phyloP scores from a whole-genome alignment of 2,888 invertebrate genomes.

The Spodoptera picta region DNA sequence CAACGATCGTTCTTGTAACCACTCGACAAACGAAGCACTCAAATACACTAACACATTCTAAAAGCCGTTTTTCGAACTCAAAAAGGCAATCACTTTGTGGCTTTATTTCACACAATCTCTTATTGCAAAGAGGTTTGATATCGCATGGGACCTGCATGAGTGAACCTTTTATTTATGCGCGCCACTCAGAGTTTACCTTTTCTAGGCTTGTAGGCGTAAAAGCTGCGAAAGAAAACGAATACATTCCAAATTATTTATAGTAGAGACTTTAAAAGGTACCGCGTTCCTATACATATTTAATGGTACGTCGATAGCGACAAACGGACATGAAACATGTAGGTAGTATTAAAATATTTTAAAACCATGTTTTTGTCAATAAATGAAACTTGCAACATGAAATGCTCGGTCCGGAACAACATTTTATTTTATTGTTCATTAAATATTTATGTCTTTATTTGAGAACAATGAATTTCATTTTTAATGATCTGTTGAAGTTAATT shows the following conservation, averaged over 20 bases:
- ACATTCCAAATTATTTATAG: slow-evolving; percentile 42
- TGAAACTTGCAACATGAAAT: slow-evolving; percentile 30
- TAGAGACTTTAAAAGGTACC: slow-evolving; percentile 43
- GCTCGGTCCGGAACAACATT: slow-evolving; percentile 20
- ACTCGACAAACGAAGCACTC: too few species aligned
- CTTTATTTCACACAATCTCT: too few species aligned
- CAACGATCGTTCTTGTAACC: too few species aligned
- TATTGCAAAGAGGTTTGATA: background rate
- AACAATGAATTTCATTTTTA: slow-evolving; percentile 10
- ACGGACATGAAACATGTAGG: slow-evolving; percentile 42
- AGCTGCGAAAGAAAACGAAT: slow-evolving; percentile 23
- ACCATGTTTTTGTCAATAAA: slow-evolving; percentile 27
- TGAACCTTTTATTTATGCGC: slow-evolving; percentile 10
- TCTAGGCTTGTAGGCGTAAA: slow-evolving; percentile 7
- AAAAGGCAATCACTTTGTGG: too few species aligned
- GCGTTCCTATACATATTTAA: slow-evolving; percentile 43
- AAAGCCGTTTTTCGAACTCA: too few species aligned
- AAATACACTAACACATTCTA: too few species aligned
- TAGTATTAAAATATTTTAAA: slow-evolving; percentile 31
- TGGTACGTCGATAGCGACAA: background rate
- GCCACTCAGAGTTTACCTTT: slow-evolving; percentile 8
- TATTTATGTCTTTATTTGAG: slow-evolving; percentile 12
- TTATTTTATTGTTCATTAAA: slow-evolving; percentile 23
- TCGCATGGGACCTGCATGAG: background rate
- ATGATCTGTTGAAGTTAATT: slow-evolving; percentile 26